These are phyloP conservation scores for Iselma pallidipennis DNA, from an alignment of 2,888 invertebrate genomes.

Conservation along the genomic window DNA sequence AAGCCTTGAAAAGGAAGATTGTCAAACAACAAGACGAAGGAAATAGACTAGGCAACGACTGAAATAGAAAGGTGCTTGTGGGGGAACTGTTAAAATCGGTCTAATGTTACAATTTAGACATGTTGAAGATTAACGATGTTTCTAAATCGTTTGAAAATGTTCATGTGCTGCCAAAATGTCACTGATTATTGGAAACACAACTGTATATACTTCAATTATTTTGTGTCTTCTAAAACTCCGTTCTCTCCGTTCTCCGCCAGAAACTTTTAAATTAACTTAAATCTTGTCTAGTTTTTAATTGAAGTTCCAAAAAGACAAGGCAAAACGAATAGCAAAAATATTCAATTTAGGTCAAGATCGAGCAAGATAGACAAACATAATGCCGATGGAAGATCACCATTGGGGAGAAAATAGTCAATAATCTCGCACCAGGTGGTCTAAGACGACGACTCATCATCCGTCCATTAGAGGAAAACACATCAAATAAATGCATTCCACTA, in stretches of 20 bases:
- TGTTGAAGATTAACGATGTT: conserved; percentile 46
- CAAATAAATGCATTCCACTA: conserved; percentile 1
- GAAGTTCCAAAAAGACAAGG: too few relatives aligned
- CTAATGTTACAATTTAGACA: conserved; percentile 47
- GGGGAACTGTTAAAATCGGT: conserved; percentile 39
- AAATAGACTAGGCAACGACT: neutral
- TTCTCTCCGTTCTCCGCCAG: too few relatives aligned
- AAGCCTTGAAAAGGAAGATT: too few relatives aligned
- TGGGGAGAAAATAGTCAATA: neutral
- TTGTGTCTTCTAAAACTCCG: neutral
- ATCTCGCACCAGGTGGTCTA: neutral
- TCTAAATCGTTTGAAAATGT: conserved; percentile 36
- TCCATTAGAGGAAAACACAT: neutral
- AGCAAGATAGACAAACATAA: neutral
- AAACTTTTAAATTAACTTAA: too few relatives aligned
- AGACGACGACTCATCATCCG: neutral
- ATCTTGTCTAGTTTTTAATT: too few relatives aligned
- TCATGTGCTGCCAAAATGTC: conserved; percentile 36
- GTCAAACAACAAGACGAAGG: neutral
- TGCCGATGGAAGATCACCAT: neutral
- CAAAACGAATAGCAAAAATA: too few relatives aligned
- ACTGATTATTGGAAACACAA: conserved; percentile 34
- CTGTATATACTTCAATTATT: neutral
- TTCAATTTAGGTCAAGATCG: neutral
- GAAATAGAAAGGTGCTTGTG: conserved; percentile 13